Evolutionary conservation across 2,113 vertebrate genomes (phyloP).

Genomic region (Lichenostomus cassidix): DNA sequence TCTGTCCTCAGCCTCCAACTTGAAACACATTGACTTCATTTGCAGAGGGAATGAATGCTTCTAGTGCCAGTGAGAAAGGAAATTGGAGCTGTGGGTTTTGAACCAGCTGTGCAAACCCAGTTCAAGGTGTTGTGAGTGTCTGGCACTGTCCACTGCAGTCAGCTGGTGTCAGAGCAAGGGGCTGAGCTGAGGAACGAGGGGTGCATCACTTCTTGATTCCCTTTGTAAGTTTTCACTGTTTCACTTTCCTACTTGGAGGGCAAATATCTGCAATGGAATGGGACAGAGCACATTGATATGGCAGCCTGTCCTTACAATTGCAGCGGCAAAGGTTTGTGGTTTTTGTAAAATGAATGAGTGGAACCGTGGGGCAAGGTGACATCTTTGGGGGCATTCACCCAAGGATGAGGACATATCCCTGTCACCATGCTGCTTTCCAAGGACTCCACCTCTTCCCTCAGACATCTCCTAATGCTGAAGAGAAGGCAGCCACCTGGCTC

Average conservation of each 20-base stretch:
- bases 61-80: not conserved
- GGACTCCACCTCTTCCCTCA: not conserved
- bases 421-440: not conserved
- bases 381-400: not conserved
- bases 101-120: conserved; percentile 10
- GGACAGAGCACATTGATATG: not conserved
- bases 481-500: not conserved
- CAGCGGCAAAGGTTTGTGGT: not conserved
- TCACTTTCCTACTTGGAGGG: not conserved
- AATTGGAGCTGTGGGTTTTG: not conserved
- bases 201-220: not conserved
- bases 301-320: not conserved
- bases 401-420: not conserved
- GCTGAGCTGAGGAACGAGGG: not conserved
- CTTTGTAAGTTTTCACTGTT: not conserved
- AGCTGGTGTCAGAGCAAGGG: not conserved
- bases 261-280: not conserved
- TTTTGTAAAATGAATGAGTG: not conserved
- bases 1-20: not conserved
- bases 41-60: not conserved
- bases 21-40: conserved; percentile 29
- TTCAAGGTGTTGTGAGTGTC: not conserved
- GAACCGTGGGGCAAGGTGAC: not conserved
- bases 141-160: not conserved
- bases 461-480: not conserved